Percentiles rank a stretch among this genome's conserved stretches.
phyloP scores from a whole-genome alignment of 2,113 vertebrate genomes.

The Callaeas wilsoni region DNA sequence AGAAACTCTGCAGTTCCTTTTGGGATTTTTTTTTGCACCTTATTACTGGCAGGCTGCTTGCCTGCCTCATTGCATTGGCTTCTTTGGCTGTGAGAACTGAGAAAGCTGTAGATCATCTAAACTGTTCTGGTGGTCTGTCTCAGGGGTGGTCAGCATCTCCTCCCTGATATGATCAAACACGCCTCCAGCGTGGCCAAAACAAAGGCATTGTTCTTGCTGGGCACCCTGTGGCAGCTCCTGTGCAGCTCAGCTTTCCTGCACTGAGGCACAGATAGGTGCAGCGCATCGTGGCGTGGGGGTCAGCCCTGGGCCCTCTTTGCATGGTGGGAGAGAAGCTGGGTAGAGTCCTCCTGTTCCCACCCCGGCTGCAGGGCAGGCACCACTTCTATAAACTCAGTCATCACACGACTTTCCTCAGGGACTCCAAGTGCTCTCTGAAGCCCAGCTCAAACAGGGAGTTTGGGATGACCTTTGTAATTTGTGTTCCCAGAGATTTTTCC shows the following conservation, averaged over 20 bases:
- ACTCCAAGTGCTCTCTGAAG: not conserved
- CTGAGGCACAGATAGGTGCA: not conserved
- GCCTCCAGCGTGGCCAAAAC: not conserved
- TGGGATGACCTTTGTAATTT: conserved; percentile 21
- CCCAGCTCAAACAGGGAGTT: not conserved
- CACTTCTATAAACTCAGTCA: not conserved
- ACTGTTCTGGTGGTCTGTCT: not conserved
- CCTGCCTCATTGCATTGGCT: not conserved
- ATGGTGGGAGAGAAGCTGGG: not conserved
- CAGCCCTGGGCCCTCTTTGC: not conserved
- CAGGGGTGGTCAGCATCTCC: not conserved
- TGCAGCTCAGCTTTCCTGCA: not conserved
- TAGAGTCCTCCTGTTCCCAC: not conserved
- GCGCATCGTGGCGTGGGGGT: accelerated
- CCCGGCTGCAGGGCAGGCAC: not conserved
- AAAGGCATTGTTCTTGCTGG: not conserved
- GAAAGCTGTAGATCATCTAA: not conserved
- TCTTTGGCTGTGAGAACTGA: not conserved
- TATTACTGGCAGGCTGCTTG: not conserved
- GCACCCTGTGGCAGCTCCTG: not conserved
- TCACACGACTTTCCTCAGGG: not conserved
- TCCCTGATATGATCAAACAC: accelerated
- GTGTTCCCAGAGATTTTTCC: conserved; percentile 3
- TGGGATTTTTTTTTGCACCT: not conserved
- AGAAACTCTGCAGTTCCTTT: not conserved